phyloP scores from a whole-genome alignment of 92 coral and sea anemone species.

The Metridium senile region DNA sequence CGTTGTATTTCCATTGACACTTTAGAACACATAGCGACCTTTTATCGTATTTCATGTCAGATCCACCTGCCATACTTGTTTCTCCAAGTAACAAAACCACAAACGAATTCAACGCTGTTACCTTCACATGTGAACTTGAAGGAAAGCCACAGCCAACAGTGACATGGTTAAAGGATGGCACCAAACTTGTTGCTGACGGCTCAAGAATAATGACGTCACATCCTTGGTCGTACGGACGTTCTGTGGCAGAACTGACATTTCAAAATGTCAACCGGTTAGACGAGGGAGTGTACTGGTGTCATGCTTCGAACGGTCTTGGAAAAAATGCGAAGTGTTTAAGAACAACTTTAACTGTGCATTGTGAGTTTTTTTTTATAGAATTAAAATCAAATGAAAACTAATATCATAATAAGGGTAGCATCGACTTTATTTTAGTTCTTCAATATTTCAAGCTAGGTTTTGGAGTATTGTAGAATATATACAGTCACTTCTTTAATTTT shows the following conservation, averaged over 20 bases:
- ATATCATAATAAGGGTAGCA: not conserved
- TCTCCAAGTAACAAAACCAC: slow-evolving; percentile 23
- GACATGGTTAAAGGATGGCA: too few relatives aligned
- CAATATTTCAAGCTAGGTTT: not conserved
- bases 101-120: slow-evolving; percentile 19
- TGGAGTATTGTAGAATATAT: not conserved
- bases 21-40: too few relatives aligned
- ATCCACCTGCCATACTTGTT: not conserved
- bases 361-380: slow-evolving; percentile 6
- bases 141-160: too few relatives aligned
- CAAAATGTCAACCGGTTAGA: slow-evolving; percentile 23
- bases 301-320: slow-evolving; percentile 20
- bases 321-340: not conserved
- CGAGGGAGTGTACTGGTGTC: slow-evolving; percentile 38
- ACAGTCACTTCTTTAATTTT: not conserved
- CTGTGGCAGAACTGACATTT: slow-evolving; percentile 18
- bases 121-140: too few relatives aligned
- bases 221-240: too few relatives aligned
- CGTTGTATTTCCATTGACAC: not conserved
- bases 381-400: not conserved
- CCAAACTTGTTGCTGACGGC: too few relatives aligned
- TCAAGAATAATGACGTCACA: too few relatives aligned
- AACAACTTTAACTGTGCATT: slow-evolving; percentile 10
- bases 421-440: not conserved
- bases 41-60: too few relatives aligned